A percentile compares a stretch with the other conserved stretches of the same genome.
Conservation (phyloP, 2,797 vertebrate genomes). For the Poeciliopsis turneri region DNA sequence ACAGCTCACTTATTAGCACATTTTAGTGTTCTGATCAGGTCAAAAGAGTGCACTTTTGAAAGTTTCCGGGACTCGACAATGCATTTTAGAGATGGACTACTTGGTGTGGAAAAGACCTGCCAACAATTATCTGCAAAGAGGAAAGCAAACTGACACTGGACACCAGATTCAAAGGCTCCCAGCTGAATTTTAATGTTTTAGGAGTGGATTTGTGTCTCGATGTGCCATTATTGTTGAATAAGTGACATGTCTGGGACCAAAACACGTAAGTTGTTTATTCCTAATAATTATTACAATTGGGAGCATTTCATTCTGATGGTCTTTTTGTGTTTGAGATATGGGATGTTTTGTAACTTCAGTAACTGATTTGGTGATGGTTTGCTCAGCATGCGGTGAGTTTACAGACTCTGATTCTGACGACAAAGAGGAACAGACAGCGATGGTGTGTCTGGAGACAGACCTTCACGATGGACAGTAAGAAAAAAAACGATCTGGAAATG, state of each 20-base stretch:
- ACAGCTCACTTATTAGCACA: slow-evolving; percentile 29
- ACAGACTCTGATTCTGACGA: slow-evolving; percentile 63
- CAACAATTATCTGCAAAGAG: slow-evolving; percentile 43
- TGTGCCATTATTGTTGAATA: slow-evolving; percentile 33
- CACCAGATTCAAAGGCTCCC: slow-evolving; percentile 12
- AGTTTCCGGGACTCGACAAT: slow-evolving; percentile 29
- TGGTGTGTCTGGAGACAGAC: slow-evolving; percentile 83
- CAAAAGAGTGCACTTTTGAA: slow-evolving; percentile 29
- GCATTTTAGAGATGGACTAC: slow-evolving; percentile 47
- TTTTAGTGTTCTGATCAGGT: slow-evolving; percentile 28
- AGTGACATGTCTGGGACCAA: slow-evolving; percentile 66
- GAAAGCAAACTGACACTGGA: slow-evolving; percentile 23
- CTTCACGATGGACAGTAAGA: slow-evolving; percentile 86
- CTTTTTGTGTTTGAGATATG: not conserved
- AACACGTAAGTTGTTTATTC: slow-evolving; percentile 61
- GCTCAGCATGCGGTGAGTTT: slow-evolving; percentile 37
- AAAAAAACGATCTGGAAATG: slow-evolving; percentile 12
- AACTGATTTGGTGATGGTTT: not conserved
- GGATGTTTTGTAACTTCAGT: not conserved
- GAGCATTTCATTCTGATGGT: not conserved
- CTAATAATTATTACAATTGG: not conserved
- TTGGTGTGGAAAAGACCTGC: slow-evolving; percentile 57
- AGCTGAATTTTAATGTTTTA: slow-evolving; percentile 40
- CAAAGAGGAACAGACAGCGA: slow-evolving; percentile 62
- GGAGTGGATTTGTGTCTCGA: slow-evolving; percentile 19